Evolutionary conservation across 2,797 vertebrate species (phyloP), one percentile per base, ranked within the genome.

Genomic region (Spinibarbus caldwelli): DNA sequence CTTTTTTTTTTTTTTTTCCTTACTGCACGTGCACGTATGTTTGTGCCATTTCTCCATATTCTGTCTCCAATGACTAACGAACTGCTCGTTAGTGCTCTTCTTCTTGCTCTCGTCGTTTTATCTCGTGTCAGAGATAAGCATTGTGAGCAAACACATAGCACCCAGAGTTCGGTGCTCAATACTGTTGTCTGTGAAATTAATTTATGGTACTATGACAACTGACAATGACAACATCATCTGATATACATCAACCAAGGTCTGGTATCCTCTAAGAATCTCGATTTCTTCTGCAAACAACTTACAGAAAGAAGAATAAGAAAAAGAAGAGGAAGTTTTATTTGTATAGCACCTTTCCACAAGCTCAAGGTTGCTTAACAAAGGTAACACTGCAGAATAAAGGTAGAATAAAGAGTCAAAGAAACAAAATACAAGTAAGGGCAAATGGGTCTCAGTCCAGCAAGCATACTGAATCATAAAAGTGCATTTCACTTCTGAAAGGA

Each of bases 11-110:
- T 87, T 57, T 85, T n/a, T n/a, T n/a, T n/a, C n/a, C 88, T 82
- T 47, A 84, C 85, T 84, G 68, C 6, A 52, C 59, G 47, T 57
- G 71, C 84, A 17, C 79, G 78, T 79, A 72, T 64, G 71, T 83
- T 77, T 45, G 49, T 36, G 59, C 73, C 89, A 67, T 59, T 90
- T 81, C 87, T 92, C 91, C 92, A 93, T 93, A 92, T 94, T 94
- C 75, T 68, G 57, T 77, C 59, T 80, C 62, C 78, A 52, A 15
- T 36, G 59, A 80, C 78, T 83, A 76, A 67, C 31, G 0, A 75
- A 64, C 21, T 66, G 31, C 71, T 66, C 15, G 15, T 49, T 83
- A 73, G 8, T 49, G 41, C 41, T 83, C 5, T 9, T 73, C 54
- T 49, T 64, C 68, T 31, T 47, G 29, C 26, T 64, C 57, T 29